Base-by-base conservation (phyloP, 2,797 vertebrate genomes). In the Nothura maculosa region DNA sequence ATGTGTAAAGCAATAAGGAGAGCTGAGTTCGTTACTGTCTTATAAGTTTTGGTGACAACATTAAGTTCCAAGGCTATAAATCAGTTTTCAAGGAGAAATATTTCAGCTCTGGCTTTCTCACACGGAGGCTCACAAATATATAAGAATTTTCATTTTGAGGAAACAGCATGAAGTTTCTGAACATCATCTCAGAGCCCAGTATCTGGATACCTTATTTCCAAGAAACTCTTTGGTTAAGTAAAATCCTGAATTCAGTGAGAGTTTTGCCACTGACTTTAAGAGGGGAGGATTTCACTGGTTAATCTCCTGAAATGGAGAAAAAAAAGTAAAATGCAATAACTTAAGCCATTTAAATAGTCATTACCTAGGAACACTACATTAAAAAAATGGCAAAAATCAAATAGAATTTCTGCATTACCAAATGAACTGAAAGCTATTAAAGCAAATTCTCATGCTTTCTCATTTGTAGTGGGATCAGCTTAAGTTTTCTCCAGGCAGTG, bases 121-220 rank as follows among this genome's bases (percentile, higher is more conserved):
- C 32, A 68, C 18, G 61, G 77, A 72, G 25, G 28, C 28, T 94
- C 54, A 47, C 67, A 67, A 81, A 86, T 60, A 91, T 15, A 32
- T n/a, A 81, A 0, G 48, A 81, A 70, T 70, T 89, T 90, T 92
- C 81, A 89, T 92, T 92, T 91, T 79, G 85, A 92, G 72, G 34
- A 91, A 96, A 86, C 36, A 70, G 48, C 48, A 81, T 84, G 88
- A 88, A 85, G 86, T 82, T 86, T 90, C 69, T 88, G 30, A 93
- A 91, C 92, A 93, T 88, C 83, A 90, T 85, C 63, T 92, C 52
- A 79, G 87, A 95, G 77, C 69, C 73, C 64, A 88, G 40, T 92
- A 93, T 92, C 91, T 88, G 91, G 94, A 93, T 91, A 89, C 60
- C 60, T 92, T 94, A 93, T 94, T 93, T 92, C 74, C 67, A 92